Evolutionary conservation across 1,140 invertebrate genomes (phyloP).

Genomic region (Neuroterus valhalla): DNA sequence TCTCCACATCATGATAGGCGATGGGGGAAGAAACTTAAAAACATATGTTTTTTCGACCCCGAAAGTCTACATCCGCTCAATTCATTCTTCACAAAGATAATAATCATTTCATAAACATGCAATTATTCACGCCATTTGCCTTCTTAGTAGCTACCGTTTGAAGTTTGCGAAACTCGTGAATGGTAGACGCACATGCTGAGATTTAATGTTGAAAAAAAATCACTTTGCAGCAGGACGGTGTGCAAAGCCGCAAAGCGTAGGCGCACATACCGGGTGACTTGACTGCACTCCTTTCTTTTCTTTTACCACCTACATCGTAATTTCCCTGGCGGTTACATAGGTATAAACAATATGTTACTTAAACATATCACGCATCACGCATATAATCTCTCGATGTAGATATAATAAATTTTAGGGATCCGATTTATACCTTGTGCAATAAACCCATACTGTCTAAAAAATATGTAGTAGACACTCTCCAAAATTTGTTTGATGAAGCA

Average conservation of each 20-base stretch:
- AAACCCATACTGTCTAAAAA: too few relatives aligned
- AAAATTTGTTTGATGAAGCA: too few relatives aligned
- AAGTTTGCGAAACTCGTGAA: not conserved
- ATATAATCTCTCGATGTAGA: constrained; percentile 5
- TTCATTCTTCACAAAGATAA: not conserved
- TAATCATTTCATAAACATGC: constrained; percentile 1
- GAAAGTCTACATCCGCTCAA: not conserved
- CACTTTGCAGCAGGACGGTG: not conserved
- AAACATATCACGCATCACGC: not conserved
- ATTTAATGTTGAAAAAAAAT: not conserved
- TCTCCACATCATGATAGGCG: too few relatives aligned
- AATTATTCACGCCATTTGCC: not conserved
- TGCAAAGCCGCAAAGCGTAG: not conserved
- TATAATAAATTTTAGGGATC: constrained; percentile 1
- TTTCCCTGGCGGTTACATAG: not conserved
- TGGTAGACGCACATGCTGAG: not conserved
- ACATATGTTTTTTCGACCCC: not conserved
- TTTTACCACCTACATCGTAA: constrained; percentile 20
- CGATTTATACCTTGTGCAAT: not conserved
- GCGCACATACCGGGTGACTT: not conserved
- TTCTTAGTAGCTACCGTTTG: not conserved
- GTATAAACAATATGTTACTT: not conserved
- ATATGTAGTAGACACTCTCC: too few relatives aligned
- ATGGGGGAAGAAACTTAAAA: not conserved
- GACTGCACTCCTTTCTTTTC: constrained; percentile 7